phyloP scores from a whole-genome alignment of 2,113 vertebrate species.

The Amazona guildingii region DNA sequence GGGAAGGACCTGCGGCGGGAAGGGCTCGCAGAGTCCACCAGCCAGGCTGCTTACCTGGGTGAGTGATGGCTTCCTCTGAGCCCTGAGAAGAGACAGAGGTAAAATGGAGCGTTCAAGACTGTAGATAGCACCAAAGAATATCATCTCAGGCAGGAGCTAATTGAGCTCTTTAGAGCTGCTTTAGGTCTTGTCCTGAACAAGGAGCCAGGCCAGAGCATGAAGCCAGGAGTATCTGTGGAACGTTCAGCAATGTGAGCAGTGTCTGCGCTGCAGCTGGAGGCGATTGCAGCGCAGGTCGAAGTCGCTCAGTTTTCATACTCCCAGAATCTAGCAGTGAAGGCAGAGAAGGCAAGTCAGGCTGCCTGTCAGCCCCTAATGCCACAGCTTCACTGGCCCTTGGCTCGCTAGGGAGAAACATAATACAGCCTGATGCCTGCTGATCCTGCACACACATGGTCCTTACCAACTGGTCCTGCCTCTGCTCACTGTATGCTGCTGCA shows the following conservation, averaged over 20 bases:
- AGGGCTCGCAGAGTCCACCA: slow-evolving; percentile 94
- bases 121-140: background rate
- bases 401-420: background rate
- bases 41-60: slow-evolving; percentile 98
- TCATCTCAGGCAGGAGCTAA: background rate
- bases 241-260: fast-evolving
- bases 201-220: background rate
- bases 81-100: background rate
- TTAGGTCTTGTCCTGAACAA: background rate
- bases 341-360: background rate
- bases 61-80: slow-evolving; percentile 19
- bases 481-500: background rate
- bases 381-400: background rate
- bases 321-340: background rate
- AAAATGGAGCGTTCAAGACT: background rate
- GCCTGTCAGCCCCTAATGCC: background rate
- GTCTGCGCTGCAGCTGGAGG: background rate
- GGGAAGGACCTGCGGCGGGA: slow-evolving; percentile 93
- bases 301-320: background rate
- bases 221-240: background rate
- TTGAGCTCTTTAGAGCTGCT: background rate
- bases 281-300: background rate
- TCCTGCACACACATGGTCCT: fast-evolving
- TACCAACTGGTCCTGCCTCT: background rate
- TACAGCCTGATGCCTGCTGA: background rate